These are phyloP conservation scores for Aporophyla lueneburgensis DNA, from an alignment of 2,888 invertebrate species.

Conservation along the genomic window DNA sequence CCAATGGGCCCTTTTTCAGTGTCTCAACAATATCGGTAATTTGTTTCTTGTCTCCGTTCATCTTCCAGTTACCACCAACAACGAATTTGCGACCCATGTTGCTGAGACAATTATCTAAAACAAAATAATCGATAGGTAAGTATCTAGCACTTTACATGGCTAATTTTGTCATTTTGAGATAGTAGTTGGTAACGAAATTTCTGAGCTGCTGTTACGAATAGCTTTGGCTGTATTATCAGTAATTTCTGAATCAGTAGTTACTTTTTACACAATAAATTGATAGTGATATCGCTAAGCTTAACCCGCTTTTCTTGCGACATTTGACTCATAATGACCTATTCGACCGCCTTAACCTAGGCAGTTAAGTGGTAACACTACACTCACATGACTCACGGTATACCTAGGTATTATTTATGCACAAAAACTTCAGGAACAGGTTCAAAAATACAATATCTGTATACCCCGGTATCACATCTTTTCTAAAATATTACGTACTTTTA, in stretches of 20 bases:
- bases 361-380: background rate
- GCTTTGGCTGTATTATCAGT: background rate
- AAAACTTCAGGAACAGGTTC: background rate
- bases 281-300: conserved; percentile 14
- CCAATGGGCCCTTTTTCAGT: conserved; percentile 94
- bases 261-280: background rate
- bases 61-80: conserved; percentile 99
- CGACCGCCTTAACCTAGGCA: conserved; percentile 39
- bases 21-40: conserved; percentile 95
- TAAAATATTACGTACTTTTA: background rate
- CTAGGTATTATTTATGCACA: background rate
- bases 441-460: background rate
- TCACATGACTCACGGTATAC: background rate
- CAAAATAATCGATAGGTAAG: background rate
- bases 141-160: background rate
- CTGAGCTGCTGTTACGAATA: background rate
- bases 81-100: conserved; percentile 97
- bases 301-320: conserved; percentile 11
- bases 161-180: background rate
- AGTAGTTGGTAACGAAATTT: background rate
- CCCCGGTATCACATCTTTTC: background rate
- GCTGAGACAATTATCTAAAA: conserved; percentile 27
- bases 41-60: conserved; percentile 97
- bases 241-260: background rate
- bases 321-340: conserved; percentile 46